phyloP scores from a whole-genome alignment of 2,113 vertebrate species.

The Numida meleagris region DNA sequence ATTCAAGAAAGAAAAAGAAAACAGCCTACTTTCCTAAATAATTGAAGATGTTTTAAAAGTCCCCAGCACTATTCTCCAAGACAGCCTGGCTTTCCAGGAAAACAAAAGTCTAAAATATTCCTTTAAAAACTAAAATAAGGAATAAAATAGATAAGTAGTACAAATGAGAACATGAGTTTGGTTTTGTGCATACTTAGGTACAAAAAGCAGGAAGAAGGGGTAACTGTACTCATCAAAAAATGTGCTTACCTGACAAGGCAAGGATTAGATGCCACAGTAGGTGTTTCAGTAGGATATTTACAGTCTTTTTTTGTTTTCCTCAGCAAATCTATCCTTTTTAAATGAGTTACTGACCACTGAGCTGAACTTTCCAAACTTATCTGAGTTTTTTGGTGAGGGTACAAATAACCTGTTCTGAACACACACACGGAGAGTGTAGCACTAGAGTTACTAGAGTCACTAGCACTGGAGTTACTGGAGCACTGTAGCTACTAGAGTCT shows the following conservation, averaged over 20 bases:
- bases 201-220: not conserved
- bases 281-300: not conserved
- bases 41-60: not conserved
- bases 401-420: not conserved
- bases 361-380: not conserved
- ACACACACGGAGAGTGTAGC: accelerated
- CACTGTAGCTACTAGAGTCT: not conserved
- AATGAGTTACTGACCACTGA: not conserved
- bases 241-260: not conserved
- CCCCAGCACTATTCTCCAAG: not conserved
- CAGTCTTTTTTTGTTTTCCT: not conserved
- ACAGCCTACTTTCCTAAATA: not conserved
- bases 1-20: not conserved
- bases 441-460: no score
- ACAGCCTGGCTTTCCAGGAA: not conserved
- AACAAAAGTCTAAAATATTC: not conserved
- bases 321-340: not conserved
- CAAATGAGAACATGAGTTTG: not conserved
- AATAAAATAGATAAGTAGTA: not conserved
- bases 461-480: not conserved
- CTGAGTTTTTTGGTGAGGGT: not conserved
- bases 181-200: not conserved
- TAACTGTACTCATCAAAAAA: not conserved
- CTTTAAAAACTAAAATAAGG: not conserved
- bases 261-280: not conserved